A percentile compares a stretch with the other conserved stretches of the same genome.
Evolutionary conservation across 2,888 invertebrate species (phyloP).

Genomic region (Tachystola acroxantha): DNA sequence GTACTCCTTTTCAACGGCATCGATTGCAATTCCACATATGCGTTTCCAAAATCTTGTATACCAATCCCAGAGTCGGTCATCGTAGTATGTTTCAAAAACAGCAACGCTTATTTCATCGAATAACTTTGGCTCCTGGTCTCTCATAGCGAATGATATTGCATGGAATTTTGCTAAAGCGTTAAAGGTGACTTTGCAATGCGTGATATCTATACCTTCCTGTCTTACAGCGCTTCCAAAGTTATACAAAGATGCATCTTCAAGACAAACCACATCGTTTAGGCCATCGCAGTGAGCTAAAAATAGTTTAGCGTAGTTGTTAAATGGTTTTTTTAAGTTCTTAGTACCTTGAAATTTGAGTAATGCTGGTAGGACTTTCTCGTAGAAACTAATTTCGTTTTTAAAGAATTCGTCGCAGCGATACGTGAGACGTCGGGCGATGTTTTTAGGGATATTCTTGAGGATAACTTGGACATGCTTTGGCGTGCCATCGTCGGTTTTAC

Average conservation of each 20-base stretch:
- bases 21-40: constrained; percentile 72
- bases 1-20: constrained; percentile 81
- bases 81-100: constrained; percentile 78
- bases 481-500: constrained; percentile 39
- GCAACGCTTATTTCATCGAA: constrained; percentile 57
- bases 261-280: constrained; percentile 70
- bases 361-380: constrained; percentile 68
- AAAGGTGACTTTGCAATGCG: constrained; percentile 68
- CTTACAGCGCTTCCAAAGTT: constrained; percentile 60
- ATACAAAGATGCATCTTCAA: constrained; percentile 72
- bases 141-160: constrained; percentile 78
- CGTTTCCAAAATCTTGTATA: constrained; percentile 73
- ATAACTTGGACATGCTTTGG: constrained; percentile 70
- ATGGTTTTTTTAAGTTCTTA: constrained; percentile 62
- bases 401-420: constrained; percentile 83
- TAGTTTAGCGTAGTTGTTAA: constrained; percentile 66
- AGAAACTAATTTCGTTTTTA: constrained; percentile 83
- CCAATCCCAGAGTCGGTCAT: constrained; percentile 74
- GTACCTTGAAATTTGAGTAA: constrained; percentile 60
- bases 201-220: constrained; percentile 69
- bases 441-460: constrained; percentile 82
- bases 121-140: constrained; percentile 68
- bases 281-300: constrained; percentile 71
- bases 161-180: constrained; percentile 78
- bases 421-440: constrained; percentile 79